Base-by-base conservation (phyloP, 2,888 invertebrate genomes). In the Lochmaea crataegi region DNA sequence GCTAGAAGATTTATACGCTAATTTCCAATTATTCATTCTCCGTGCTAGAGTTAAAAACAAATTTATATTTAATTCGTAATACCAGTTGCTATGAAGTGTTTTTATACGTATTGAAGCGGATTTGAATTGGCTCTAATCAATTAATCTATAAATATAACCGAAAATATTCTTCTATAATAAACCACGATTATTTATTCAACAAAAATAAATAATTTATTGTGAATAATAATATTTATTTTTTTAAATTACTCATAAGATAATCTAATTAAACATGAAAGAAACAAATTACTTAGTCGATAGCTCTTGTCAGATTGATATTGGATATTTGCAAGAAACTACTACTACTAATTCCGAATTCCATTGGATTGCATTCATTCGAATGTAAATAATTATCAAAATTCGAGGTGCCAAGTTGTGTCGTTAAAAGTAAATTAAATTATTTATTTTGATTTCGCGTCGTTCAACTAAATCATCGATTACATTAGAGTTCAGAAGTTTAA, bases 31-130 rank as follows among this genome's bases (percentile, higher is more conserved):
- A 53, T 53, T 16, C 53, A 53, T 53, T 53, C 16, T 53, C 53
- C 7, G 18, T 16, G 53, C 18, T n/a, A 48, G 1, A 45, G 12
- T 45, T 51, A n/a, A 51, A 51, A 51, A 51, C 51, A 53, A 53
- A 53, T 53, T 53, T 53, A 53, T 53, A 53, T 53, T 53, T 18
- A 53, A 53, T 53, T 16, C 53, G 53, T 45, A 53, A 16, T 53
- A 10, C n/a, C 48, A 48, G 48, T 48, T 48, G 48, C 48, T 7
- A 6, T 48, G n/a, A 48, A 53, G 53, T 53, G 53, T 10, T 53
- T 53, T 53, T 53, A 10, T 38, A 38, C 53, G 53, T 6, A 53
- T 12, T 16, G 53, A 42, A 42, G 4, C 16, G 16, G 9, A 16
- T 16, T 51, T 16, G 18, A 18, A 53, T 18, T 10, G n/a, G 9